These are phyloP conservation scores for Cydia pomonella DNA, from an alignment of 1,140 invertebrate genomes.

Conservation along the genomic window DNA sequence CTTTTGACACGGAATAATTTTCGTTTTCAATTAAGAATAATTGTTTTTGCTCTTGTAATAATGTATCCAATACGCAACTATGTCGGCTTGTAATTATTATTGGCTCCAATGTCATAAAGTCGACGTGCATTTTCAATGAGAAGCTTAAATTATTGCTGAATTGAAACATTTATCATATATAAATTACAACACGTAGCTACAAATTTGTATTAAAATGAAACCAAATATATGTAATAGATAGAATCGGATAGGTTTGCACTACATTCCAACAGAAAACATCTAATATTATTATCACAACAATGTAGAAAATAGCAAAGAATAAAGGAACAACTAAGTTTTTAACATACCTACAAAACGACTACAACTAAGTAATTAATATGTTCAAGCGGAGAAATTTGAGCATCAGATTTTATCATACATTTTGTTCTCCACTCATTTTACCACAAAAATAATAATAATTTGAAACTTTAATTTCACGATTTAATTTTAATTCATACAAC, in stretches of 20 bases:
- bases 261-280: constrained; percentile 58
- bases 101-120: constrained; percentile 44
- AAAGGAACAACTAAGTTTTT: constrained; percentile 58
- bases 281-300: constrained; percentile 61
- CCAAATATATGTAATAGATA: constrained; percentile 41
- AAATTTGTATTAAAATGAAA: constrained; percentile 35
- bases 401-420: constrained; percentile 57
- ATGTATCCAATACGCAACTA: no score
- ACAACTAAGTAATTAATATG: constrained; percentile 49
- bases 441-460: constrained; percentile 48
- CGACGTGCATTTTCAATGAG: constrained; percentile 55
- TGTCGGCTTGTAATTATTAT: no score
- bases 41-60: not conserved
- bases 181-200: constrained; percentile 58
- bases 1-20: constrained; percentile 4
- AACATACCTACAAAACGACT: constrained; percentile 39
- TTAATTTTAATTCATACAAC: not conserved
- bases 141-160: constrained; percentile 53
- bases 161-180: constrained; percentile 44
- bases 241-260: constrained; percentile 54
- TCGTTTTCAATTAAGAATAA: not conserved
- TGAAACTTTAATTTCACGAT: constrained; percentile 49
- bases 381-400: constrained; percentile 64
- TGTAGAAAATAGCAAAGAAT: constrained; percentile 60
- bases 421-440: constrained; percentile 60